These are phyloP conservation scores for Drosophila teissieri DNA, from an alignment of 1,140 invertebrate genomes.

Conservation along the genomic window DNA sequence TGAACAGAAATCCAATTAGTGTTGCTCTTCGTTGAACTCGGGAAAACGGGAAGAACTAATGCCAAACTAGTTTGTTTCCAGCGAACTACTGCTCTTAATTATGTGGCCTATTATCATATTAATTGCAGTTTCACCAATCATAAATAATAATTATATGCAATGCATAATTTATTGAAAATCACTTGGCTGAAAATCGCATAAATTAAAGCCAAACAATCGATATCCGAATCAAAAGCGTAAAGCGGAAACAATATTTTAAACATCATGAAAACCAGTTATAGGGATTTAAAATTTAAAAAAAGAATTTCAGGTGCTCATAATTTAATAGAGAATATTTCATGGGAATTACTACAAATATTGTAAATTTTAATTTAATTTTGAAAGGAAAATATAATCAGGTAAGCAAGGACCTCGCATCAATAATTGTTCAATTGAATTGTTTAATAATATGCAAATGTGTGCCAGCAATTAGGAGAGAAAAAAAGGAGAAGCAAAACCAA, in stretches of 20 bases:
- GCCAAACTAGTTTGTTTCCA: neutral
- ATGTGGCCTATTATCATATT: constrained; percentile 51
- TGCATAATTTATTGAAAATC: constrained; percentile 48
- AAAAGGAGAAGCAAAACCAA: constrained; percentile 10
- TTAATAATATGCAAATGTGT: constrained; percentile 33
- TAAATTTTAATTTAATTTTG: neutral
- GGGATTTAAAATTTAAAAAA: constrained; percentile 7
- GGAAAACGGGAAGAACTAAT: constrained; percentile 14
- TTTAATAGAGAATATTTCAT: neutral
- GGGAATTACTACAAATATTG: too few relatives aligned
- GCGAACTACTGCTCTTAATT: constrained; percentile 48
- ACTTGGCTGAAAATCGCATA: constrained; percentile 32
- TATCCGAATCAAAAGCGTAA: constrained; percentile 14
- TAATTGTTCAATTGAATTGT: neutral
- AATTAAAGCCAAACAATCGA: constrained; percentile 53
- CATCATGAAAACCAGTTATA: neutral
- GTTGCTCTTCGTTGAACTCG: neutral
- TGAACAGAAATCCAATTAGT: constrained; percentile 31
- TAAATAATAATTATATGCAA: constrained; percentile 54
- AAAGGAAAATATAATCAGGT: neutral
- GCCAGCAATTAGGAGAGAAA: constrained; percentile 41
- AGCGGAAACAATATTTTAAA: constrained; percentile 7
- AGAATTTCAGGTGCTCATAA: neutral
- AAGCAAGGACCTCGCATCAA: constrained; percentile 2
- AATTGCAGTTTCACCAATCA: constrained; percentile 52